phyloP scores from a whole-genome alignment of 2,888 invertebrate genomes.

The Lathronympha strigana region DNA sequence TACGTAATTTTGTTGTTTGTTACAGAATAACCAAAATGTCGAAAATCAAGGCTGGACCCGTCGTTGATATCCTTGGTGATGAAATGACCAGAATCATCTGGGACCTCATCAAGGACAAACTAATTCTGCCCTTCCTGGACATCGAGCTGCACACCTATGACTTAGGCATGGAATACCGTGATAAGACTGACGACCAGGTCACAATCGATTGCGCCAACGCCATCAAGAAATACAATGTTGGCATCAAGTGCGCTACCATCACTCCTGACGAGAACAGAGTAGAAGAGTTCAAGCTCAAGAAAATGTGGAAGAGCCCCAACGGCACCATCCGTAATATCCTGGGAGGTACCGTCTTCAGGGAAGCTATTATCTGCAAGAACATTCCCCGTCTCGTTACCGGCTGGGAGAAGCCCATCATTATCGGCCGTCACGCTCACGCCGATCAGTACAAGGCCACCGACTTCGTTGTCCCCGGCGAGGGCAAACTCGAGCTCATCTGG shows the following conservation, averaged over 20 bases:
- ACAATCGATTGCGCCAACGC: conserved; percentile 99
- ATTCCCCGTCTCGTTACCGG: conserved; percentile 97
- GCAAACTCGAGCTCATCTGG: conserved; percentile 93
- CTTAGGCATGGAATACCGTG: conserved; percentile 97
- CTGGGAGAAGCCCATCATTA: conserved; percentile 98
- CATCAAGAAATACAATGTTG: conserved; percentile 98
- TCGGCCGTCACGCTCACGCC: conserved; percentile 99
- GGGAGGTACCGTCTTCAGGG: conserved; percentile 93
- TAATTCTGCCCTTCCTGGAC: conserved; percentile 97
- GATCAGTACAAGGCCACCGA: conserved; percentile 99
- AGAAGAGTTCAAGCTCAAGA: conserved; percentile 93
- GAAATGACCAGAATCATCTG: conserved; percentile 99
- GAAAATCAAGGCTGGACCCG: conserved; percentile 92
- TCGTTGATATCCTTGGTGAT: conserved; percentile 97
- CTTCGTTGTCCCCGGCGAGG: conserved; percentile 96
- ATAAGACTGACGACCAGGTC: conserved; percentile 97
- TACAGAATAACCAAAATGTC: conserved; percentile 72
- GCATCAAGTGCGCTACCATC: conserved; percentile 99
- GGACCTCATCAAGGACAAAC: conserved; percentile 98
- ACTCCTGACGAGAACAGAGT: conserved; percentile 99
- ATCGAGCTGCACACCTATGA: conserved; percentile 97
- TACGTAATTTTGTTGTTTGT: conserved; percentile 45
- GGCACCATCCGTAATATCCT: conserved; percentile 95
- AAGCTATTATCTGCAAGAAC: conserved; percentile 95
- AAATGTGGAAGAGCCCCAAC: conserved; percentile 97